phyloP scores from a whole-genome alignment of 2,888 invertebrate genomes.

The Himalopsyche japonica region DNA sequence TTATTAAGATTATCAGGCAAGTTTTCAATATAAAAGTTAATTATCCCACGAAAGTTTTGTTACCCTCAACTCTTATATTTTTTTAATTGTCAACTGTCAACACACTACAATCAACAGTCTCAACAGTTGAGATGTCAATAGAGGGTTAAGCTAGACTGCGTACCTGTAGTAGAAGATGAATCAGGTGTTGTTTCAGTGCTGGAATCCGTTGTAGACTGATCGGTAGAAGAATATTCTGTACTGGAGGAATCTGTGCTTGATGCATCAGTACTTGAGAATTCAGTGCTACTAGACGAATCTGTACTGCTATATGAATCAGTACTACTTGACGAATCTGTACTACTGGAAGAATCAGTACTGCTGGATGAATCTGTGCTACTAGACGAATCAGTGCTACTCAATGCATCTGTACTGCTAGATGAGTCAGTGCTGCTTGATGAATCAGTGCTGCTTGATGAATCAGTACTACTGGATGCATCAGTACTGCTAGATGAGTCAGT shows the following conservation, averaged over 20 bases:
- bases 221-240: constrained; percentile 28
- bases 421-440: constrained; percentile 20
- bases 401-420: constrained; percentile 35
- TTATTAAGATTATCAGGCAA: too few relatives aligned
- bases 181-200: constrained; percentile 23
- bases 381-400: constrained; percentile 36
- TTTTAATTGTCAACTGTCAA: too few relatives aligned
- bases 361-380: constrained; percentile 40
- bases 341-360: constrained; percentile 31
- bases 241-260: constrained; percentile 32
- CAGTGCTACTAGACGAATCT: constrained; percentile 21
- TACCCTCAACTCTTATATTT: too few relatives aligned
- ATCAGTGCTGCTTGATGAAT: constrained; percentile 22
- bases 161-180: background rate
- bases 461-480: constrained; percentile 15
- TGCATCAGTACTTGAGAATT: background rate
- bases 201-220: constrained; percentile 10
- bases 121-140: too few relatives aligned
- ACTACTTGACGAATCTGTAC: constrained; percentile 11
- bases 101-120: too few relatives aligned
- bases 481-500: constrained; percentile 31
- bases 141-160: too few relatives aligned
- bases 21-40: too few relatives aligned
- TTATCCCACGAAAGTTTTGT: too few relatives aligned
- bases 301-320: constrained; percentile 22